Base-by-base conservation (phyloP, 2,113 vertebrate genomes). In the Rostratula benghalensis region DNA sequence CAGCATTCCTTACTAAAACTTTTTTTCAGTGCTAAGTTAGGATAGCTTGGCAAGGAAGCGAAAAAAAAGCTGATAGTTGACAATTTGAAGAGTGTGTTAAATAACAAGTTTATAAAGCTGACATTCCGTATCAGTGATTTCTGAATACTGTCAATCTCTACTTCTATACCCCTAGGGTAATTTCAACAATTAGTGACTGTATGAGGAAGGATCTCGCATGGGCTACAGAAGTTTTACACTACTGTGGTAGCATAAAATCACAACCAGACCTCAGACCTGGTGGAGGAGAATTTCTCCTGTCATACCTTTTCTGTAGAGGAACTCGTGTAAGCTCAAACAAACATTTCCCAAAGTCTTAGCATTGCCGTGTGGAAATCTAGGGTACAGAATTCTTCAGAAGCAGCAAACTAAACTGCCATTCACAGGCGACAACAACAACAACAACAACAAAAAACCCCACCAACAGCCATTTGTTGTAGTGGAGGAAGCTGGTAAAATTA, bases 101-200 rank as follows among this genome's bases (percentile, higher is more conserved):
- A 24, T 69, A 89, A 61, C 27, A 73, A 54, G n/a, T 93, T 93
- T 93, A 85, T 73, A 63, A 94, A 76, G 45, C 7, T 96, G 93
- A 85, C 64, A 67, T 88, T 39, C 43, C 82, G 11, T 65, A 90
- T 71, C 74, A 93, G 61, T 89, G 74, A 90, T 77, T 77, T 85
- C 77, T 90, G 75, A 85, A 93, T 77, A 79, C 41, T 80, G 82
- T 73, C 70, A 89, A 17, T 85, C 89, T 95, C 67, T 80, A 50
- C 67, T 91, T 93, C 87, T 79, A 67, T 83, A 70, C 22, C 67
- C 46, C n/a, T 35, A 85, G 31, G 78, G 63, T 80, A 74, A 90
- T 95, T 95, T 93, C 18, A 41, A 45, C 75, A 95, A 83, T 90
- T 91, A 95, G 82, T 45, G 51, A 70, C 54, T 83, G 54, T 45